Conservation (phyloP, 1,140 invertebrate species). For the Drosophila nebulosa region DNA sequence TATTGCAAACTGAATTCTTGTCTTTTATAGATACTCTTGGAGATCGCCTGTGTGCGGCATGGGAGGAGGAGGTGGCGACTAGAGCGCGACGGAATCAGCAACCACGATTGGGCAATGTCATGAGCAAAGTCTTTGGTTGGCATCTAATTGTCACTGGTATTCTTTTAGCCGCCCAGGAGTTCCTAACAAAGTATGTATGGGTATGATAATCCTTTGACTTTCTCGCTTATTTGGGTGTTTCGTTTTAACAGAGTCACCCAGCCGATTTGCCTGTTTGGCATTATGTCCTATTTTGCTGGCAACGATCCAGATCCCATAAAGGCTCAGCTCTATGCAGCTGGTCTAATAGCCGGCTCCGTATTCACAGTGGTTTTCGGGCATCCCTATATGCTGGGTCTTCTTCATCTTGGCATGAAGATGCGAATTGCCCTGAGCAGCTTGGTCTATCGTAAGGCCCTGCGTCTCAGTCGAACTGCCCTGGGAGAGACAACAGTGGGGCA, state of each 20-base stretch:
- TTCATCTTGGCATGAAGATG: constrained; percentile 79
- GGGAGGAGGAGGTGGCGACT: constrained; percentile 52
- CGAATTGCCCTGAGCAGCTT: constrained; percentile 84
- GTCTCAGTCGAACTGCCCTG: constrained; percentile 85
- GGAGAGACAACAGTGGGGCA: constrained; percentile 91
- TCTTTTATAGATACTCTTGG: constrained; percentile 56
- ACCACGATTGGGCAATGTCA: constrained; percentile 42
- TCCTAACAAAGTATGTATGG: constrained; percentile 49
- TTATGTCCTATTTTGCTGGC: constrained; percentile 61
- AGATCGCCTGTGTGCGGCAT: constrained; percentile 55
- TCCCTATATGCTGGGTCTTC: constrained; percentile 84
- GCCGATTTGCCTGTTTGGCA: constrained; percentile 57
- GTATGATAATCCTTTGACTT: neutral
- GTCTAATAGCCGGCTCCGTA: constrained; percentile 83
- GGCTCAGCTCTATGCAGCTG: constrained; percentile 83
- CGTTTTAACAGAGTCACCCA: constrained; percentile 38
- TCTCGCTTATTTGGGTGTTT: neutral
- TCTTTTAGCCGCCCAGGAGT: constrained; percentile 33
- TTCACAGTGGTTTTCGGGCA: constrained; percentile 83
- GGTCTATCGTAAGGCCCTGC: constrained; percentile 86
- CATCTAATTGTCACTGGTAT: constrained; percentile 31
- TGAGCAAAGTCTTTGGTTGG: constrained; percentile 56
- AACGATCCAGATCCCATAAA: constrained; percentile 57
- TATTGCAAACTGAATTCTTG: too few relatives aligned
- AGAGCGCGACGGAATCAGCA: constrained; percentile 28